phyloP scores from a whole-genome alignment of 1,140 invertebrate species.

The Penaeus chinensis region DNA sequence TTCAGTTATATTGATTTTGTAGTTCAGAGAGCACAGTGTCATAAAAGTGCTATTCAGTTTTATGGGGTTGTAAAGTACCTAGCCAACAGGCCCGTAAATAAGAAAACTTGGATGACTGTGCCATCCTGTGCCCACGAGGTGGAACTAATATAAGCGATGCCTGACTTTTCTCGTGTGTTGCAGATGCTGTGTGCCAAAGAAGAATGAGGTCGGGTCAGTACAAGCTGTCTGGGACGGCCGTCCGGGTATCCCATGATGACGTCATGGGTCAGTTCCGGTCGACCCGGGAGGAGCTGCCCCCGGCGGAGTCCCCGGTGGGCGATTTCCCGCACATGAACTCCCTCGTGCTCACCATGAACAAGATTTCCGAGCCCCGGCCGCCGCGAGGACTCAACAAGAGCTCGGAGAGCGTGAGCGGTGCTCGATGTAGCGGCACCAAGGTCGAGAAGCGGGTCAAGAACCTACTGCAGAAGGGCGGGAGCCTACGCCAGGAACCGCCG shows the following conservation, averaged over 20 bases:
- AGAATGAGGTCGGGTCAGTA: constrained; percentile 55
- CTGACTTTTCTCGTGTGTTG: constrained; percentile 5
- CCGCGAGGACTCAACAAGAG: constrained; percentile 32
- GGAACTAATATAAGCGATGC: not conserved
- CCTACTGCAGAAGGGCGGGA: constrained; percentile 36
- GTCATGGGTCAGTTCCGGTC: constrained; percentile 48
- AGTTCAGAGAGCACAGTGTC: too few species aligned
- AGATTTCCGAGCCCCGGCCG: constrained; percentile 21
- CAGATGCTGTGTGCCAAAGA: constrained; percentile 30
- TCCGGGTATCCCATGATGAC: not conserved
- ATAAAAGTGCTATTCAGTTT: too few species aligned
- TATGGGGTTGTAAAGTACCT: too few species aligned
- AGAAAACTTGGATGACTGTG: not conserved
- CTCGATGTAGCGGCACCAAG: constrained; percentile 15
- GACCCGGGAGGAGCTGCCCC: constrained; percentile 29
- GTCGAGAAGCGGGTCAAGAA: constrained; percentile 52
- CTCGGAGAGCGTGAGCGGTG: constrained; percentile 43
- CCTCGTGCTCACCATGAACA: constrained; percentile 33
- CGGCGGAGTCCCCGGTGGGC: not conserved
- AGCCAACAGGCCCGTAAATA: not conserved
- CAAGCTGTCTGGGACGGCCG: constrained; percentile 41
- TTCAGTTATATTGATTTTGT: too few species aligned
- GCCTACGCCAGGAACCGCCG: not conserved
- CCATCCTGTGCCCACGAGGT: not conserved
- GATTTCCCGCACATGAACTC: constrained; percentile 55